These are phyloP conservation scores for Choloepus didactylus DNA, from an alignment of 2,797 vertebrate genomes.

Conservation along the genomic window DNA sequence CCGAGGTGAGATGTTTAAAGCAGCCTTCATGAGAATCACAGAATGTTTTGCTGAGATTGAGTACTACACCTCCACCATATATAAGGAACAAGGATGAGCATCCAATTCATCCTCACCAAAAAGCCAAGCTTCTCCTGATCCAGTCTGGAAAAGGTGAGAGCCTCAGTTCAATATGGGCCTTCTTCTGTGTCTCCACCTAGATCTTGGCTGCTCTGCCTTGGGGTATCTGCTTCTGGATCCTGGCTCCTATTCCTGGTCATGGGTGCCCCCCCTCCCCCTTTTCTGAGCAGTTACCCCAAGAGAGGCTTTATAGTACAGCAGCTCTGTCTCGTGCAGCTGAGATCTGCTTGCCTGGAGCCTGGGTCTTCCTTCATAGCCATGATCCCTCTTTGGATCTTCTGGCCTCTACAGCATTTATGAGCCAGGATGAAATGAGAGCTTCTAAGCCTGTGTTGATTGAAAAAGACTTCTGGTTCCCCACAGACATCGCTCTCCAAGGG, in stretches of 20 bases:
- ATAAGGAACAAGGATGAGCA: not conserved
- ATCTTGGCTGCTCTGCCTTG: not conserved
- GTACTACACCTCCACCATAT: too few species aligned
- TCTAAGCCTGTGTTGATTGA: not conserved
- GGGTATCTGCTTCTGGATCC: not conserved
- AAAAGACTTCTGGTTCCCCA: not conserved
- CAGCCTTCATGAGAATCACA: not conserved
- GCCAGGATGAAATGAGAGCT: not conserved
- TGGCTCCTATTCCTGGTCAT: not conserved
- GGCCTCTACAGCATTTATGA: not conserved
- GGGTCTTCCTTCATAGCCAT: not conserved
- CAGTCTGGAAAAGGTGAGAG: not conserved
- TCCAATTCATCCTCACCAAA: not conserved
- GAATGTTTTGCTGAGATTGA: not conserved
- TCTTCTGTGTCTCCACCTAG: not conserved
- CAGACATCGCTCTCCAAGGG: fast-evolving
- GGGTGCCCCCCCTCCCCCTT: fast-evolving
- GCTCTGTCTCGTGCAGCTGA: not conserved
- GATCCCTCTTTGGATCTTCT: not conserved
- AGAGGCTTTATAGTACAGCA: not conserved
- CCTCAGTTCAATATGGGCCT: not conserved
- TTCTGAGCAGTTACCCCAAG: not conserved
- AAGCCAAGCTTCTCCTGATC: not conserved
- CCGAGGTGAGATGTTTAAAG: not conserved
- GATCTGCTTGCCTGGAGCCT: not conserved